A percentile compares a stretch with the other conserved stretches of the same genome.
phyloP scores from a whole-genome alignment of 1,140 invertebrate genomes.

The Bombus confusus region DNA sequence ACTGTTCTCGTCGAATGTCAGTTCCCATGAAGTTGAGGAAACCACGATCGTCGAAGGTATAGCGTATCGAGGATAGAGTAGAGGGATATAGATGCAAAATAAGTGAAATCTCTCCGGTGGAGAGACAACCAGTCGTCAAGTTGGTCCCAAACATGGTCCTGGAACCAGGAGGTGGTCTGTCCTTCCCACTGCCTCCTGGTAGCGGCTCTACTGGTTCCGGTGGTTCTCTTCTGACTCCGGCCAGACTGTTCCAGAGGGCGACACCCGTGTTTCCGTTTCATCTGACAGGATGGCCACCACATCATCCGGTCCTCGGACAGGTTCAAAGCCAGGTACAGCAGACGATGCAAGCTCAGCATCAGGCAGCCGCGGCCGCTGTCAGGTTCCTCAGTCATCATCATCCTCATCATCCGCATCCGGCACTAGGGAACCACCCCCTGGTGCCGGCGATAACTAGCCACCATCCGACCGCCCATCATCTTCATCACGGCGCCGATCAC shows the following conservation, averaged over 20 bases:
- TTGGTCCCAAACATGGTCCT: constrained; percentile 82
- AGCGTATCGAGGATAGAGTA: background rate
- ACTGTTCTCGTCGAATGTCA: background rate
- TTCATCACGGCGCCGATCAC: constrained; percentile 78
- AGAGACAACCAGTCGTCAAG: constrained; percentile 63
- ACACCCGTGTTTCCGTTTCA: constrained; percentile 81
- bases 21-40: background rate
- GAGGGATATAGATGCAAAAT: constrained; percentile 48
- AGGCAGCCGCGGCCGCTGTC: constrained; percentile 76
- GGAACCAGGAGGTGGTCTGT: constrained; percentile 81
- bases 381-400: constrained; percentile 79
- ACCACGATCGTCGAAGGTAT: background rate
- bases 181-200: constrained; percentile 81
- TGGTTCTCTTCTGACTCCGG: constrained; percentile 76
- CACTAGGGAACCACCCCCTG: constrained; percentile 77
- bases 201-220: constrained; percentile 74
- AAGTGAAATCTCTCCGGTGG: constrained; percentile 58
- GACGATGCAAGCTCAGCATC: constrained; percentile 78
- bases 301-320: constrained; percentile 80
- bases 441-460: constrained; percentile 77
- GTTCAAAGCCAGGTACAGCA: constrained; percentile 80
- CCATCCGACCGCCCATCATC: constrained; percentile 77
- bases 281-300: constrained; percentile 79
- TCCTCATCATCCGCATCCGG: constrained; percentile 79
- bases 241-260: constrained; percentile 79